Percentiles rank a stretch among this genome's conserved stretches.
These are phyloP conservation scores for Acheta domesticus DNA, from an alignment of 2,888 invertebrate species.

Conservation along the genomic window DNA sequence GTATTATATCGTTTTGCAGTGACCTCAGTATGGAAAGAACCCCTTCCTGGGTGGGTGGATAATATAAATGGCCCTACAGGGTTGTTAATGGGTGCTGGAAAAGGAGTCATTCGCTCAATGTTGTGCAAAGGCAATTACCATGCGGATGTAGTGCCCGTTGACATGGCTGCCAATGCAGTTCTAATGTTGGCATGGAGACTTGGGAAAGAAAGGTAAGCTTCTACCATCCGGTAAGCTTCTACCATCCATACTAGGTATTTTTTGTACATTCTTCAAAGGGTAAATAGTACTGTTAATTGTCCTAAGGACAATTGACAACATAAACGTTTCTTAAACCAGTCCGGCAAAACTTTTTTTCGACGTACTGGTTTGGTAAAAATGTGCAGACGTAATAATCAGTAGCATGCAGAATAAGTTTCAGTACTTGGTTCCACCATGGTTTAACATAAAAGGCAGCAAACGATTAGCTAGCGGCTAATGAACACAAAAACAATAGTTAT, in stretches of 20 bases:
- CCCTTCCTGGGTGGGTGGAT: constrained; percentile 50
- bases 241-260: not conserved
- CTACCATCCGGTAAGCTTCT: constrained; percentile 20
- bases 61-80: constrained; percentile 52
- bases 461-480: too few species aligned
- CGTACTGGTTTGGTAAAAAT: too few species aligned
- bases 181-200: constrained; percentile 47
- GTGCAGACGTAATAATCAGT: too few species aligned
- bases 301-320: too few species aligned
- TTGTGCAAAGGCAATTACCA: constrained; percentile 40
- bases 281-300: too few species aligned
- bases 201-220: constrained; percentile 30
- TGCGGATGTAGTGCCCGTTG: constrained; percentile 40
- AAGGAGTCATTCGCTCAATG: constrained; percentile 49
- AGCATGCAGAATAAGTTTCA: too few species aligned
- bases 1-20: constrained; percentile 38
- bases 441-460: too few species aligned
- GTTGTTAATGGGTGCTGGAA: constrained; percentile 43
- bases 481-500: too few species aligned
- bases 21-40: constrained; percentile 46
- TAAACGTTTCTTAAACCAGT: too few species aligned
- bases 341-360: too few species aligned
- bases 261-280: not conserved
- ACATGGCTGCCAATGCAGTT: constrained; percentile 46
- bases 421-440: too few species aligned